phyloP scores from a whole-genome alignment of 2,113 vertebrate genomes.

The Phrynocephalus versicolor region DNA sequence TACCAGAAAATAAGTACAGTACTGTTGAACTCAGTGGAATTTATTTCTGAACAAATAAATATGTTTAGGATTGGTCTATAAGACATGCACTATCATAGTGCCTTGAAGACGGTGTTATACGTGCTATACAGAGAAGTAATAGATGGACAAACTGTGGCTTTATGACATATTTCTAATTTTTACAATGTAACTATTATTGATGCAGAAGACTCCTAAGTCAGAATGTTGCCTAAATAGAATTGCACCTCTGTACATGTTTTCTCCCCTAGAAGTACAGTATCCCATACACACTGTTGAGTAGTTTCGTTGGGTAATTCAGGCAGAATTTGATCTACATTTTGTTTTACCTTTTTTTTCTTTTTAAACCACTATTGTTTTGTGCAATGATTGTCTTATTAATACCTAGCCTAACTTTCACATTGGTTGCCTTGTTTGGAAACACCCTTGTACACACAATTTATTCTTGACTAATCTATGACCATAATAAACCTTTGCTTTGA shows the following conservation, averaged over 20 bases:
- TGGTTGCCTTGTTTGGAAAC: slow-evolving; percentile 39
- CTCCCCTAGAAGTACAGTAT: slow-evolving; percentile 35
- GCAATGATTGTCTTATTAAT: slow-evolving; percentile 54
- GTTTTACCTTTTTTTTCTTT: slow-evolving; percentile 3
- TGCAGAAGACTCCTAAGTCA: slow-evolving; percentile 32
- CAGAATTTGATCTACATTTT: not conserved
- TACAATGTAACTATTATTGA: slow-evolving; percentile 26
- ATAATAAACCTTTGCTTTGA: not conserved
- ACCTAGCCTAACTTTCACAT: slow-evolving; percentile 25
- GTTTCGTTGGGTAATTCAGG: slow-evolving; percentile 29
- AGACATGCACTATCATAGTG: slow-evolving; percentile 15
- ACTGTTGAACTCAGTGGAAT: not conserved
- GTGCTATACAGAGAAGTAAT: not conserved
- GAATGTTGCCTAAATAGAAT: slow-evolving; percentile 27
- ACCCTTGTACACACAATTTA: slow-evolving; percentile 31
- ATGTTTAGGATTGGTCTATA: not conserved
- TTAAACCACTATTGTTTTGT: slow-evolving; percentile 41
- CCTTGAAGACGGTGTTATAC: slow-evolving; percentile 13
- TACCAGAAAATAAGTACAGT: not conserved
- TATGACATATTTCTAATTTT: not conserved
- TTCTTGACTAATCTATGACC: not conserved
- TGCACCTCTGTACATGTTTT: slow-evolving; percentile 44
- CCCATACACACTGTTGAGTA: slow-evolving; percentile 31
- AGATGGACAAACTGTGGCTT: not conserved
- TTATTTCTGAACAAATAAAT: slow-evolving; percentile 4